Conservation (phyloP, 1,140 invertebrate genomes). For the Drepana arcuata region DNA sequence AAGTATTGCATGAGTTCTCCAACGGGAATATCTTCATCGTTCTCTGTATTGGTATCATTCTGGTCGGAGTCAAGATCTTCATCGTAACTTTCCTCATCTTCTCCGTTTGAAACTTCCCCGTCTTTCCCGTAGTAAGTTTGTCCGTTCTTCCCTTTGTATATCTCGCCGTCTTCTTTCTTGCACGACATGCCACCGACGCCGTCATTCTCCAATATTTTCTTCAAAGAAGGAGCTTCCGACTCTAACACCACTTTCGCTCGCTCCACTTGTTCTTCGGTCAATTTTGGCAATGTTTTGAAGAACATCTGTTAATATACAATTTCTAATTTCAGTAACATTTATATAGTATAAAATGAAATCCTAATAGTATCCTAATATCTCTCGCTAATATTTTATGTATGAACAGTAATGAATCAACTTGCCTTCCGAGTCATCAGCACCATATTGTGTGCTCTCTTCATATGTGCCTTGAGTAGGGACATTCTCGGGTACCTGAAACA, state of each 20-base stretch:
- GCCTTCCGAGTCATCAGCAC: constrained; percentile 44
- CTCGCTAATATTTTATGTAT: neutral
- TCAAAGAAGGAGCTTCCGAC: neutral
- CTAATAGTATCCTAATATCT: neutral
- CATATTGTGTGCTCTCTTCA: constrained; percentile 48
- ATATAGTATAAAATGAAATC: neutral
- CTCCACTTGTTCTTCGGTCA: constrained; percentile 27
- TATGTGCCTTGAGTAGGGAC: constrained; percentile 46
- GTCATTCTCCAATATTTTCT: neutral
- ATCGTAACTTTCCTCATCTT: neutral
- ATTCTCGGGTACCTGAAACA: constrained; percentile 38
- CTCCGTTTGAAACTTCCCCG: neutral
- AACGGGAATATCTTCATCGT: neutral
- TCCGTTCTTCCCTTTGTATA: neutral
- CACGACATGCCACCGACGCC: neutral
- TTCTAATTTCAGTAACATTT: neutral
- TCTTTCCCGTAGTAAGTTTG: neutral
- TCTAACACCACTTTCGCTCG: constrained; percentile 23
- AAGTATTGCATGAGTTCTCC: neutral
- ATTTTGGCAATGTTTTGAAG: constrained; percentile 38
- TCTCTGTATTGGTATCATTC: neutral
- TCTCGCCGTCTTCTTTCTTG: neutral
- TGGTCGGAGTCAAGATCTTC: neutral
- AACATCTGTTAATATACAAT: constrained; percentile 39
- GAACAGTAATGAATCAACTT: neutral